Conservation (phyloP, 2,113 vertebrate species). For the Nerophis lumbriciformis region DNA sequence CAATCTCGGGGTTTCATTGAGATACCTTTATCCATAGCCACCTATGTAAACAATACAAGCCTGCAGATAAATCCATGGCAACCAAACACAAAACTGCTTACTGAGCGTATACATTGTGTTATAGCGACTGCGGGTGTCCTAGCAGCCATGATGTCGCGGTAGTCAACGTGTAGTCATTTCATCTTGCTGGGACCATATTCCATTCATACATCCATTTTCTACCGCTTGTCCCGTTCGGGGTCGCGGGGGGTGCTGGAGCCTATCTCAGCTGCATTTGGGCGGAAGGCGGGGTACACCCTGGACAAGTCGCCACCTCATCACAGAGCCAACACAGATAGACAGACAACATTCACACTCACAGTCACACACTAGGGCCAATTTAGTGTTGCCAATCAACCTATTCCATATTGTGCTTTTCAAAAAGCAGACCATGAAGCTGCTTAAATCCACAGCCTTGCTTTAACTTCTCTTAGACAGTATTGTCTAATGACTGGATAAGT, state of each 20-base stretch:
- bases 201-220: too few relatives aligned
- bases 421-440: slow-evolving; percentile 54
- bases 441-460: slow-evolving; percentile 25
- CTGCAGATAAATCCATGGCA: slow-evolving; percentile 48
- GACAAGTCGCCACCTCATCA: too few relatives aligned
- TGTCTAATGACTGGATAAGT: slow-evolving; percentile 55
- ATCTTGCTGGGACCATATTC: slow-evolving; percentile 29
- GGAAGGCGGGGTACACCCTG: too few relatives aligned
- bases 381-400: too few relatives aligned
- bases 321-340: too few relatives aligned
- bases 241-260: too few relatives aligned
- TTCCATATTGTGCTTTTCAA: slow-evolving; percentile 42
- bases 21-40: slow-evolving; percentile 32
- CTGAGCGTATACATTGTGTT: slow-evolving; percentile 31
- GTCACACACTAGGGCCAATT: too few relatives aligned
- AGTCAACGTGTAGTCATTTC: slow-evolving; percentile 45
- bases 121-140: slow-evolving; percentile 31
- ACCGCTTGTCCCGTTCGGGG: too few relatives aligned
- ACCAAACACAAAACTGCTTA: slow-evolving; percentile 46
- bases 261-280: too few relatives aligned
- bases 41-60: slow-evolving; percentile 46
- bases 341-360: too few relatives aligned
- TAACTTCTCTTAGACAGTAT: slow-evolving; percentile 22
- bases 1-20: slow-evolving; percentile 25
- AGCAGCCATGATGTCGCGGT: slow-evolving; percentile 24